Percentiles rank a stretch among this genome's conserved stretches.
Evolutionary conservation across 2,888 invertebrate genomes (phyloP).

Genomic region (Habrosyne pyritoides): DNA sequence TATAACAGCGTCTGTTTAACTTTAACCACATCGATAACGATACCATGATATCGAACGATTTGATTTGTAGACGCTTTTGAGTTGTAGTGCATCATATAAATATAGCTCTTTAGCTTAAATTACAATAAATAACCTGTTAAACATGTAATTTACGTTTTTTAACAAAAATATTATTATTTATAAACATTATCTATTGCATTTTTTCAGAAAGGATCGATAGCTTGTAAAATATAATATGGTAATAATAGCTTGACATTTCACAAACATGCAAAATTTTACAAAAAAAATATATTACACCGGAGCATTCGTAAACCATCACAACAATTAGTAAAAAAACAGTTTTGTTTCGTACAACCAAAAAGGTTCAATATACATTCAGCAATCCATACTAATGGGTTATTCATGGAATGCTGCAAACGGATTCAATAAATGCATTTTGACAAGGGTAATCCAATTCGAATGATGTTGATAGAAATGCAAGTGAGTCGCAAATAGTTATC

Average conservation of each 20-base stretch:
- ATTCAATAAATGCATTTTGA: slow-evolving; percentile 10
- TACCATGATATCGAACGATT: neutral
- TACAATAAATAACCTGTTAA: neutral
- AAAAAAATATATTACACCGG: neutral
- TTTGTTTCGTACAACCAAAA: neutral
- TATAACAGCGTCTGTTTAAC: neutral
- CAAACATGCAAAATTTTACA: neutral
- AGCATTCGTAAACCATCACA: neutral
- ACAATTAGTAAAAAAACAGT: neutral
- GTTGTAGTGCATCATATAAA: slow-evolving; percentile 1
- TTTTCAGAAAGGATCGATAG: too few species aligned
- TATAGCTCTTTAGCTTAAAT: neutral
- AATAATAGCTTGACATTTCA: too few species aligned
- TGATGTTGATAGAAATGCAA: slow-evolving; percentile 27
- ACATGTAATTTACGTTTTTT: too few species aligned
- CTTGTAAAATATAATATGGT: too few species aligned
- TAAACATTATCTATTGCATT: too few species aligned
- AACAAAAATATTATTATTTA: too few species aligned
- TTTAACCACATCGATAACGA: neutral
- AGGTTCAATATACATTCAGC: slow-evolving; percentile 10
- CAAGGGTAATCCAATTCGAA: slow-evolving; percentile 29
- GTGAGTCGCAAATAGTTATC: slow-evolving; percentile 23
- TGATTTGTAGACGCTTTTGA: neutral
- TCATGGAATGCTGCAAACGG: slow-evolving; percentile 21
- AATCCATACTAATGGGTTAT: slow-evolving; percentile 33